Evolutionary conservation across 2,113 vertebrate genomes (phyloP).

Genomic region (Turnix velox): DNA sequence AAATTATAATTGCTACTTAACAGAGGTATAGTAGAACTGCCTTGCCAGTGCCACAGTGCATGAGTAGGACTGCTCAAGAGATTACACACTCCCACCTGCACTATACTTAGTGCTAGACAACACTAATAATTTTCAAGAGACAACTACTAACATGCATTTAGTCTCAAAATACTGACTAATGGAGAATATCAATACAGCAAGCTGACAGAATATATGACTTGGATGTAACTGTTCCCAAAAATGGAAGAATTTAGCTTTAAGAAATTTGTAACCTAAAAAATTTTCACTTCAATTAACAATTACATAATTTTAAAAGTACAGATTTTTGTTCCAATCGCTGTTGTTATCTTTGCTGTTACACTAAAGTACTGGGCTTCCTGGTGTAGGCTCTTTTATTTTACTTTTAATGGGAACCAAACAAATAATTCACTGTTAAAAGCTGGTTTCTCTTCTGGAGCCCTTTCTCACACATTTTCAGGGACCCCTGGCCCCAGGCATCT

Average conservation of each 20-base stretch:
- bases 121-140: not conserved
- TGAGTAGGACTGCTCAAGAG: not conserved
- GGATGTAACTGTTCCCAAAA: not conserved
- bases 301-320: not conserved
- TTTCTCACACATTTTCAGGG: not conserved
- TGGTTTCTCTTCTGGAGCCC: not conserved
- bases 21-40: not conserved
- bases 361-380: not conserved
- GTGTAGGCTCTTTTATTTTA: no score
- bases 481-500: not conserved
- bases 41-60: not conserved
- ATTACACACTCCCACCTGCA: not conserved
- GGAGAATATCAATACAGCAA: not conserved
- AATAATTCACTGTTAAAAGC: not conserved
- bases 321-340: not conserved
- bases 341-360: not conserved
- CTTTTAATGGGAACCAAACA: not conserved
- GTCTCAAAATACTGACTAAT: slow-evolving; percentile 37
- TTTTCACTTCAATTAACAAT: not conserved
- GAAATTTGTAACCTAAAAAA: slow-evolving; percentile 23
- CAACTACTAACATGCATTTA: not conserved
- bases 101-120: not conserved
- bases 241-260: slow-evolving; percentile 4
- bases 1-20: not conserved
- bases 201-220: not conserved